phyloP scores from a whole-genome alignment of 1,140 invertebrate species.

The Plectrocnemia conspersa region DNA sequence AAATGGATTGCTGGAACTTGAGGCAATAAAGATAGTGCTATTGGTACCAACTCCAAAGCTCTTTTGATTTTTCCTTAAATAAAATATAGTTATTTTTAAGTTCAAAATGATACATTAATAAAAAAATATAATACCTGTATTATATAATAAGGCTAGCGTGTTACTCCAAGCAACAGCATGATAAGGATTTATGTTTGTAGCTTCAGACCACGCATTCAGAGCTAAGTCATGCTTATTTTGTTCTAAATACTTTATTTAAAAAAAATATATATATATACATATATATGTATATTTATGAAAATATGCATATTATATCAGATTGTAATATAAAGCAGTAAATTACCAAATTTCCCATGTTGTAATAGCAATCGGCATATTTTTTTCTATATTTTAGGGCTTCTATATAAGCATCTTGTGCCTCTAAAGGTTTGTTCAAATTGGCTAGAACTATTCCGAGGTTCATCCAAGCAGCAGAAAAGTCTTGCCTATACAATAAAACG shows the following conservation, averaged over 20 bases:
- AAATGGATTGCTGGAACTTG: slow-evolving; percentile 75
- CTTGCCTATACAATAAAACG: slow-evolving; percentile 58
- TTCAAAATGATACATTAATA: neutral
- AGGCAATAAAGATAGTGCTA: slow-evolving; percentile 65
- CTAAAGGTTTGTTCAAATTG: slow-evolving; percentile 61
- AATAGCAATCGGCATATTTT: slow-evolving; percentile 88
- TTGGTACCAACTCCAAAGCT: slow-evolving; percentile 63
- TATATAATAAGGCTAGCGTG: slow-evolving; percentile 81
- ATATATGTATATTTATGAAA: slow-evolving; percentile 21
- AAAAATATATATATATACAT: slow-evolving; percentile 25
- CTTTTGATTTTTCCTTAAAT: slow-evolving; percentile 57
- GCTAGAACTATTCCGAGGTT: slow-evolving; percentile 91
- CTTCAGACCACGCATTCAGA: slow-evolving; percentile 71
- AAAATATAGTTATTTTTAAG: neutral
- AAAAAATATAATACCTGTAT: slow-evolving; percentile 55
- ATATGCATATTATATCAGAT: slow-evolving; percentile 9
- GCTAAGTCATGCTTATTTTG: slow-evolving; percentile 53
- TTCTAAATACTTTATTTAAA: slow-evolving; percentile 54
- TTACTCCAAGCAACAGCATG: slow-evolving; percentile 90
- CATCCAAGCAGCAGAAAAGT: slow-evolving; percentile 97
- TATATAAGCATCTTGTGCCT: slow-evolving; percentile 75
- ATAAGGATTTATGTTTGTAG: slow-evolving; percentile 68
- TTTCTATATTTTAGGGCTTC: slow-evolving; percentile 69
- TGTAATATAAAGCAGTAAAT: slow-evolving; percentile 36
- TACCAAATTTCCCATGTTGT: slow-evolving; percentile 91